Conservation (phyloP, 1,140 invertebrate species). For the Drosophila dunni region DNA sequence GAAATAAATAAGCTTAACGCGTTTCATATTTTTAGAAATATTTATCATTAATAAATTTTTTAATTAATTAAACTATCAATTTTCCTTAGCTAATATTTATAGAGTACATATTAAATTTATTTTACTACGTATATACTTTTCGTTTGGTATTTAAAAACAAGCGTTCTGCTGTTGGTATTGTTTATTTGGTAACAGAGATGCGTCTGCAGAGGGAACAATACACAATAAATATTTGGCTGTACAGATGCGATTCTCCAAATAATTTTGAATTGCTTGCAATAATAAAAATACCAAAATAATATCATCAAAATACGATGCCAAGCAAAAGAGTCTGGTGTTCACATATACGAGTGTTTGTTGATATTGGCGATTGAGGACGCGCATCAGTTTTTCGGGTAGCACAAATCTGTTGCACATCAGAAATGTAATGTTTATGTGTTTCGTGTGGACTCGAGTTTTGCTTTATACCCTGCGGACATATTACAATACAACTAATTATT, state of each 20-base stretch:
- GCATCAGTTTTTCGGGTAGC: conserved; percentile 58
- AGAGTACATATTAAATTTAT: no score
- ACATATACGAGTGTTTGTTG: conserved; percentile 54
- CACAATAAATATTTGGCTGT: conserved; percentile 68
- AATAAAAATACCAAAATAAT: conserved; percentile 15
- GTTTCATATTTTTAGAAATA: no score
- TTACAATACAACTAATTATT: no score
- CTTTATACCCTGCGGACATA: not conserved
- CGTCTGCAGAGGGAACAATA: conserved; percentile 55
- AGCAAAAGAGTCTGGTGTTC: conserved; percentile 27
- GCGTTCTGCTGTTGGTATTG: not conserved
- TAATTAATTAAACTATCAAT: no score
- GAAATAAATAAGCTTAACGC: no score
- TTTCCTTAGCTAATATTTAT: no score
- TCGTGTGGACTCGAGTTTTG: conserved; percentile 40
- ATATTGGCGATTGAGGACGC: conserved; percentile 19
- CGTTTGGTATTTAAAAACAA: not conserved
- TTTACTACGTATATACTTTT: no score
- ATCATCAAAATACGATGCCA: conserved; percentile 8
- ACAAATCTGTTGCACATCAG: conserved; percentile 75
- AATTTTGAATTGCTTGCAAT: conserved; percentile 45
- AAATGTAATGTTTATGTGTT: conserved; percentile 69
- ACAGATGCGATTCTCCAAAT: conserved; percentile 44
- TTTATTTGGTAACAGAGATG: conserved; percentile 3
- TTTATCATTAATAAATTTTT: no score